Percentiles rank a stretch among this genome's conserved stretches.
Evolutionary conservation across 2,888 invertebrate genomes (phyloP).

Genomic region (Tenthredo amoena): DNA sequence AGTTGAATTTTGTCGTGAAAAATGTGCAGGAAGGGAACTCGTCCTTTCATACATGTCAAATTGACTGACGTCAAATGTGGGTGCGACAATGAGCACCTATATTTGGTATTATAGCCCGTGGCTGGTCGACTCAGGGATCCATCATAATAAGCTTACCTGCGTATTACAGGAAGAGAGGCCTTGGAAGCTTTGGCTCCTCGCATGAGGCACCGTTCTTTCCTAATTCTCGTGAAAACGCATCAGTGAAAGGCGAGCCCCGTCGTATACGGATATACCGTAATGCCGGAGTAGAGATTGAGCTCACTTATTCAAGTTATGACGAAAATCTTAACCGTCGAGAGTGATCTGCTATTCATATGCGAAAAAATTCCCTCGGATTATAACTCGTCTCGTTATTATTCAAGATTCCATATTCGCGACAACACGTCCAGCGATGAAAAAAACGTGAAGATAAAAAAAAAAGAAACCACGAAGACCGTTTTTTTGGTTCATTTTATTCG

Average conservation of each 20-base stretch:
- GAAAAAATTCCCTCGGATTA: neutral
- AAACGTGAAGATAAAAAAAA: neutral
- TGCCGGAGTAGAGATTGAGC: neutral
- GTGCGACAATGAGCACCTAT: constrained; percentile 5
- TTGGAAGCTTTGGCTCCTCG: neutral
- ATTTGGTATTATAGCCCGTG: constrained; percentile 18
- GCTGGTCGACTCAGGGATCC: constrained; percentile 12
- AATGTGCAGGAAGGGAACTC: neutral
- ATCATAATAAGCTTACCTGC: constrained; percentile 15
- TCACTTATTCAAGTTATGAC: neutral
- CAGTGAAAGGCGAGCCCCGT: neutral
- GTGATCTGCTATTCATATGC: neutral
- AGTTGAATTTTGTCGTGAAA: neutral
- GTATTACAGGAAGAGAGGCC: neutral
- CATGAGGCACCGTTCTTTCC: neutral
- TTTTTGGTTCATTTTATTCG: neutral
- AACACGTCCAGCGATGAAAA: neutral
- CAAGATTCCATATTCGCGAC: neutral
- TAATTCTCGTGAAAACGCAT: constrained; percentile 11
- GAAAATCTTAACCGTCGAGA: neutral
- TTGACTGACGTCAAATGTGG: constrained; percentile 28
- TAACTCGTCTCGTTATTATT: neutral
- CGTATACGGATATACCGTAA: neutral
- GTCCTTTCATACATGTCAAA: neutral
- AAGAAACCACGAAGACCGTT: neutral